Evolutionary conservation across 2,797 vertebrate genomes (phyloP), one percentile per base, ranked within the genome.

Genomic region (Aeoliscus strigatus): DNA sequence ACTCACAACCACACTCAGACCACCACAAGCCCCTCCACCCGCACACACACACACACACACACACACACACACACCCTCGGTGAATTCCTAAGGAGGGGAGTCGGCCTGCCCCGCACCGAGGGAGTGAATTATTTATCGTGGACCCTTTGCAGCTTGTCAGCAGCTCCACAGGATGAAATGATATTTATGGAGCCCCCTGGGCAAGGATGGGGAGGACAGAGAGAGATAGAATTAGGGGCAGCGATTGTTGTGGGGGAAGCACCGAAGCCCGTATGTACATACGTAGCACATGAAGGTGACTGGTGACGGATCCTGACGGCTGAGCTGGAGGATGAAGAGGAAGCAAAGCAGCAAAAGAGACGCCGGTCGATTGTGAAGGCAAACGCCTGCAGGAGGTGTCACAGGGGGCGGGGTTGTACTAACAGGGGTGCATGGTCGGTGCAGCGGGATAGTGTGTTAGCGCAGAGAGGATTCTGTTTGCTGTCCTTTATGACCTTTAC

Each of bases 171-270:
- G 84, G 81, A 90, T 87, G 86, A 92, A 93, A 84, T 88, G 88
- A 86, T 92, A 91, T 90, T 93, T 91, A 93, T 91, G 80, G 90
- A 89, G 88, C 83, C 89, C 88, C 89, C 59, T 61, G 83, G 82
- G 88, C 87, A 73, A 75, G 58, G 74, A 74, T 72, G 69, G 68
- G 60, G 55, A 70, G 73, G 73, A 62, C 62, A 48, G 56, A 51
- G 51, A 48, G 52, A 64, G 59, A 59, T 39, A 33, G 63, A 58
- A 69, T 69, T 67, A 78, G 59, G 72, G 69, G 39, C 43, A 29
- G 39, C 18, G 8, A 49, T 6, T 32, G 14, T 39, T 16, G 51
- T 27, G 42, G 36, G 23, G 32, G 35, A 36, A 12, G 18, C 27
- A 45, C 39, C 46, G 56, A 66, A 76, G 66, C 66, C 75, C 67